A percentile compares a stretch with the other conserved stretches of the same genome.
These are phyloP conservation scores for Aramus guarauna DNA, from an alignment of 2,113 vertebrate species.

Conservation along the genomic window DNA sequence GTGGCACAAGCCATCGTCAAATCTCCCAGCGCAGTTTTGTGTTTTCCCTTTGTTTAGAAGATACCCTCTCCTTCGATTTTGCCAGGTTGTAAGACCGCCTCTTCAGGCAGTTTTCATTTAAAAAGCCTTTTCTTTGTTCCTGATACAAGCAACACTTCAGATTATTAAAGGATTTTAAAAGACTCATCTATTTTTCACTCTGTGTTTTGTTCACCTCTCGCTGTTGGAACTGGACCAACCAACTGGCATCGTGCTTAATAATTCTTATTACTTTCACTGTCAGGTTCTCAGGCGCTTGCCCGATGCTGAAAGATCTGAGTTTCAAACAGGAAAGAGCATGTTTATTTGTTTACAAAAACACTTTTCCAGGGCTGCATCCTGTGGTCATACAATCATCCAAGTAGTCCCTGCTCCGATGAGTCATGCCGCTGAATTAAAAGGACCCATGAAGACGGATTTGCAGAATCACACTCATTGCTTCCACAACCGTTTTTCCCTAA, in stretches of 20 bases:
- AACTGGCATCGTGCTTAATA: not conserved
- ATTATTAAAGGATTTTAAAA: not conserved
- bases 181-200: not conserved
- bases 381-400: constrained; percentile 23
- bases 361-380: constrained; percentile 54
- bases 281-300: constrained; percentile 15
- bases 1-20: not conserved
- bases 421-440: constrained; percentile 48
- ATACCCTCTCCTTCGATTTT: not conserved
- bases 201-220: not conserved
- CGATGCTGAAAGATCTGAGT: not conserved
- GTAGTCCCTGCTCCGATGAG: not conserved
- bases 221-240: not conserved
- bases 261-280: not conserved
- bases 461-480: constrained; percentile 8
- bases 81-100: not conserved
- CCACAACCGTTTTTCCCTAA: not conserved
- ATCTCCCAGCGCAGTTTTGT: not conserved
- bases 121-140: not conserved
- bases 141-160: not conserved
- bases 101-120: not conserved
- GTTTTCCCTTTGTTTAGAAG: not conserved
- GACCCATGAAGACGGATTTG: not conserved
- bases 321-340: constrained; percentile 53
- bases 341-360: constrained; percentile 63